Base-by-base conservation (phyloP, 1,140 invertebrate genomes). In the Phenacoccus solenopsis region DNA sequence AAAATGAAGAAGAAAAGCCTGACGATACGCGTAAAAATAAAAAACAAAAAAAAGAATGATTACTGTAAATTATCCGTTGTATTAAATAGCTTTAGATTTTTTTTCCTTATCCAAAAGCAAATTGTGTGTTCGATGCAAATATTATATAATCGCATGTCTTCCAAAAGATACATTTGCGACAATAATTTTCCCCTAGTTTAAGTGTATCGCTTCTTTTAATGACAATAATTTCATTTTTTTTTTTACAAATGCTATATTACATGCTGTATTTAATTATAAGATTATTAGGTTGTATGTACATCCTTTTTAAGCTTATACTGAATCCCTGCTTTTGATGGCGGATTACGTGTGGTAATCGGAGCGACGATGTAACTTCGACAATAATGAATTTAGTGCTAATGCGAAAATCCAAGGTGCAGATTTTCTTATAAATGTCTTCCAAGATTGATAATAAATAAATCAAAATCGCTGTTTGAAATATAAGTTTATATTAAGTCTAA, bases 121-220 rank as follows among this genome's bases (percentile, higher is more conserved):
- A n/a, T n/a, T n/a, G 38, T 49, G 38, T 49, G 16, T 49, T 49
- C 38, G 20, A 16, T n/a, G 38, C 38, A 4, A 9, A 49, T n/a
- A n/a, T n/a, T n/a, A n/a, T n/a, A n/a, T 49, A 49, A 49, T 49
- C 38, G 38, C 38, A 49, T 49, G 38, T 49, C 38, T 49, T 49
- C 38, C 38, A 49, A 49, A n/a, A 49, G 38, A 49, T 49, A 49
- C 38, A 49, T 49, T n/a, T 49, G 38, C 38, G 38, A 49, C 38
- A 49, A 49, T 49, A 49, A 49, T 49, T 49, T 49, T 49, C 5
- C 38, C 20, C 30, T 13, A 32, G 30, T 49, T 49, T 3, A 2
- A 2, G 38, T 49, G 38, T n/a, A n/a, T n/a, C n/a, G n/a, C n/a
- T n/a, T n/a, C n/a, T n/a, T n/a, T n/a, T n/a, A n/a, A 49, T n/a